These are phyloP conservation scores for Actinia equina DNA, from an alignment of 64 coral and sea anemone species.

Conservation along the genomic window DNA sequence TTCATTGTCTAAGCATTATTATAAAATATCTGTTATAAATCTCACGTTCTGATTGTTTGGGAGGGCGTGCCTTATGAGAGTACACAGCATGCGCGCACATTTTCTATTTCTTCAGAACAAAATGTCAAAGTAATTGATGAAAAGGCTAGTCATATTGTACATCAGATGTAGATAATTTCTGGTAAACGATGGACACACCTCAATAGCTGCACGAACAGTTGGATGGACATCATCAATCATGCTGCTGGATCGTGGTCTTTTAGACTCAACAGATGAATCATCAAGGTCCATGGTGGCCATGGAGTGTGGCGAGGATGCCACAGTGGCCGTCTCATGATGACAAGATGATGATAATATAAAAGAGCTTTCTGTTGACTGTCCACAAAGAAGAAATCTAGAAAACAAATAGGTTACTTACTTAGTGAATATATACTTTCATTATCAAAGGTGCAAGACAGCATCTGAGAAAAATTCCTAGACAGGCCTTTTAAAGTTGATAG, in stretches of 20 bases:
- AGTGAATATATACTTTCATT: not conserved
- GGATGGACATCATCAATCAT: constrained; percentile 92
- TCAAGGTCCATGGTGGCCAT: constrained; percentile 88
- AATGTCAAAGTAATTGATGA: not conserved
- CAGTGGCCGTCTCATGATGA: constrained; percentile 45
- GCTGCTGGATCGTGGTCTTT: constrained; percentile 82
- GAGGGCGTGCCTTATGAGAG: too few relatives aligned
- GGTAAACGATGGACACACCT: constrained; percentile 28
- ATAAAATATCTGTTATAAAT: too few relatives aligned
- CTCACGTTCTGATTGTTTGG: too few relatives aligned
- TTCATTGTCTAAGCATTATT: constrained; percentile 68
- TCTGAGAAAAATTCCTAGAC: not conserved
- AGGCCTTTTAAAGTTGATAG: too few relatives aligned
- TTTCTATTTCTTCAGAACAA: too few relatives aligned
- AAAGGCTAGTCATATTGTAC: not conserved
- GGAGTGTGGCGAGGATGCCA: constrained; percentile 61
- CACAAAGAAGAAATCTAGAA: constrained; percentile 82
- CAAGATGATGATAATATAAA: constrained; percentile 66
- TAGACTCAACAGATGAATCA: constrained; percentile 78
- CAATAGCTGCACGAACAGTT: constrained; percentile 79
- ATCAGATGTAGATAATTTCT: not conserved
- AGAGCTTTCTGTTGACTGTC: constrained; percentile 79
- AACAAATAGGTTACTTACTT: not conserved
- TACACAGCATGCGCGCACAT: too few relatives aligned
- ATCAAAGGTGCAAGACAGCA: not conserved